Evolutionary conservation across 2,888 invertebrate genomes (phyloP).

Genomic region (Leptodirus hochenwartii): DNA sequence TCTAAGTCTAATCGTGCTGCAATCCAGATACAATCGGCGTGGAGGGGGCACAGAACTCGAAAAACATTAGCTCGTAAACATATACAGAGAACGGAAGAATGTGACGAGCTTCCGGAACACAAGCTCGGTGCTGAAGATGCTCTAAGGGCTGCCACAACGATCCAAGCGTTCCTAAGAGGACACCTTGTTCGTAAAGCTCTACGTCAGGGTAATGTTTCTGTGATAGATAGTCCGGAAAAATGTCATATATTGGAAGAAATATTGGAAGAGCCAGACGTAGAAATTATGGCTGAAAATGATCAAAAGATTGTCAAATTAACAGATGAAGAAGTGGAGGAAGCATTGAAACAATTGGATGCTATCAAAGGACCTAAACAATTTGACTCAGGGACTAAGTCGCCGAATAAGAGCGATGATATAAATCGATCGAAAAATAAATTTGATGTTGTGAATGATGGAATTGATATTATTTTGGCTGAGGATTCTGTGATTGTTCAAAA

Average conservation of each 20-base stretch:
- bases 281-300: constrained; percentile 6
- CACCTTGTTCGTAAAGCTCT: constrained; percentile 37
- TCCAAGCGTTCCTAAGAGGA: constrained; percentile 46
- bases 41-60: constrained; percentile 12
- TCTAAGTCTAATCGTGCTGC: constrained; percentile 9
- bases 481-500: too few species aligned
- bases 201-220: constrained; percentile 1
- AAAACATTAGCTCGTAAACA: constrained; percentile 5
- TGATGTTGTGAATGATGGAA: too few species aligned
- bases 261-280: too few species aligned
- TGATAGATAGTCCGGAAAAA: too few species aligned
- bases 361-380: too few species aligned
- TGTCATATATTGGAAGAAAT: too few species aligned
- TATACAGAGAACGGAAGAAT: constrained; percentile 10
- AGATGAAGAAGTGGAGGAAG: constrained; percentile 4
- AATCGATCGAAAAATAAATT: too few species aligned
- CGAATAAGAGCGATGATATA: too few species aligned
- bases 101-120: constrained; percentile 12
- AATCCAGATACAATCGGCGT: constrained; percentile 14
- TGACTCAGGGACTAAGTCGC: too few species aligned
- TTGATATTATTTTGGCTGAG: too few species aligned
- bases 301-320: not conserved
- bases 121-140: constrained; percentile 10
- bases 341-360: not conserved
- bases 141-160: constrained; percentile 38